Conservation (phyloP, 2,888 invertebrate genomes). For the Ichneumon xanthorius region DNA sequence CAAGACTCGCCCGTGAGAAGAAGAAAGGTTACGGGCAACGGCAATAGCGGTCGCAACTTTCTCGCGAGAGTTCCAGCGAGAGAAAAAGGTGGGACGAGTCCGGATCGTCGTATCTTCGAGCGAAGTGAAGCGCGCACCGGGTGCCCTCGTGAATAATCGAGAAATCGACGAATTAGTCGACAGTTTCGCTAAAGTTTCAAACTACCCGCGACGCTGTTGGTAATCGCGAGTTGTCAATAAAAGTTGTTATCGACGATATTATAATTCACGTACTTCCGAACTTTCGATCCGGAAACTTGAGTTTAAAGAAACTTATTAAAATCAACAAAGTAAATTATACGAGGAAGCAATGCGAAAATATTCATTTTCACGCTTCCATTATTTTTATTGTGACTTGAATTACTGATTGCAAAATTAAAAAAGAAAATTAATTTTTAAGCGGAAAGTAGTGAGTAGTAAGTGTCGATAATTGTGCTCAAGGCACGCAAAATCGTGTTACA, state of each 20-base stretch:
- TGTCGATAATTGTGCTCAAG: too few species aligned
- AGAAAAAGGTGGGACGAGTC: constrained; percentile 50
- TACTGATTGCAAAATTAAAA: background rate
- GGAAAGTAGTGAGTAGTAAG: too few species aligned
- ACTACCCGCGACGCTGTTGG: background rate
- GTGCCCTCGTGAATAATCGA: constrained; percentile 41
- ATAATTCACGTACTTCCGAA: background rate
- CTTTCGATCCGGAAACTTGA: background rate
- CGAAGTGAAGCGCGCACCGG: constrained; percentile 56
- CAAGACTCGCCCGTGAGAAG: constrained; percentile 69
- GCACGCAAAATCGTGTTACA: too few species aligned
- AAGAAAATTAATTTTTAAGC: background rate
- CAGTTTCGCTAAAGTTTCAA: constrained; percentile 3
- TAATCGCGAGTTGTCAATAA: background rate
- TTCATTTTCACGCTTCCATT: too few species aligned
- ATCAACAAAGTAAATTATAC: too few species aligned
- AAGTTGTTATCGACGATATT: background rate
- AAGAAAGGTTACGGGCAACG: constrained; percentile 76
- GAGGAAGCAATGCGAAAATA: too few species aligned
- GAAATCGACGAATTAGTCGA: constrained; percentile 50
- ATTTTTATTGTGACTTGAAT: background rate
- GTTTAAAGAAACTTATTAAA: background rate
- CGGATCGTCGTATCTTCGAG: constrained; percentile 62
- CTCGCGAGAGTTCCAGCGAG: constrained; percentile 73
- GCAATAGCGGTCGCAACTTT: constrained; percentile 74